Conservation (phyloP, 2,113 vertebrate genomes). For the Corythornis vintsioides region DNA sequence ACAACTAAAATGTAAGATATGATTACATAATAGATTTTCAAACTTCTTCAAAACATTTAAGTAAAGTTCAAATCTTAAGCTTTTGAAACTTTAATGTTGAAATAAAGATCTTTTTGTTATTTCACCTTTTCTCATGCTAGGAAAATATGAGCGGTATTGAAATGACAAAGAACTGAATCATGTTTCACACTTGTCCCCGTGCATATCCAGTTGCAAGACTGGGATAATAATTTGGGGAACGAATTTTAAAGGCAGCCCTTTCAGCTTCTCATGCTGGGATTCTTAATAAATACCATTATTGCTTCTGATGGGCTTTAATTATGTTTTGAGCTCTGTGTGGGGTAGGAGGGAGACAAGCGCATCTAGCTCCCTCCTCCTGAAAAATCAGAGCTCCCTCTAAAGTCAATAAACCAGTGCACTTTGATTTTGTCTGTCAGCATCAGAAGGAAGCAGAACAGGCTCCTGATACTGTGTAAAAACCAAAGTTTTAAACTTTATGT, state of each 20-base stretch:
- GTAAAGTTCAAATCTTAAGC: constrained; percentile 19
- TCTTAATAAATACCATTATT: neutral
- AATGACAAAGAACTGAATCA: neutral
- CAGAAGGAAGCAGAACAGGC: neutral
- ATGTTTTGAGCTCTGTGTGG: neutral
- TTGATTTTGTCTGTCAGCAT: neutral
- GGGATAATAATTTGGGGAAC: neutral
- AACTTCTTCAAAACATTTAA: neutral
- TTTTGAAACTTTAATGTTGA: constrained; percentile 2
- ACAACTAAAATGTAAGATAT: neutral
- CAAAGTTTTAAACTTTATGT: neutral
- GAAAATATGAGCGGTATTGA: neutral
- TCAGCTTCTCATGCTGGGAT: neutral
- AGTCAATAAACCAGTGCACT: neutral
- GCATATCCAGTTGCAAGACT: neutral
- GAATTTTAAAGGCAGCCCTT: neutral
- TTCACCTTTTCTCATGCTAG: neutral
- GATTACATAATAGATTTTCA: neutral
- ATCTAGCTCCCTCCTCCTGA: neutral
- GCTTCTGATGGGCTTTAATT: neutral
- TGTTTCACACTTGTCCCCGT: neutral
- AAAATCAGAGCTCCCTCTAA: neutral
- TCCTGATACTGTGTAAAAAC: neutral
- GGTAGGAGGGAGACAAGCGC: neutral
- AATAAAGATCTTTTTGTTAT: constrained; percentile 22